Base-by-base conservation (phyloP, 2,113 vertebrate species). In the Pterophyllum scalare region DNA sequence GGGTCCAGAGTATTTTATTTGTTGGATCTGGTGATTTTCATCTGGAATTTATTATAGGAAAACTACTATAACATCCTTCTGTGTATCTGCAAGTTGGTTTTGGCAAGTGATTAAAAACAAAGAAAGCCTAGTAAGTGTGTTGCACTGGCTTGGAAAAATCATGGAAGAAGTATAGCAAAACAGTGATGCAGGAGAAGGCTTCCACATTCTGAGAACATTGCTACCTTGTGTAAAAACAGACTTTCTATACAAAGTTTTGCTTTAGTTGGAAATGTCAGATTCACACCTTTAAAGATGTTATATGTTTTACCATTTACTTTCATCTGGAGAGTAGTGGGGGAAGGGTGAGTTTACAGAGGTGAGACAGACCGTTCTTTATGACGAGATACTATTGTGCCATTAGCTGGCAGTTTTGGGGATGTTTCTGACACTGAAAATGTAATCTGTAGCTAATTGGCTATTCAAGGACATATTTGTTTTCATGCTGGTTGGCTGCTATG, bases 121-220 rank as follows among this genome's bases (percentile, higher is more conserved):
- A 28, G 22, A 65, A 72, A 54, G 7, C 26, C 52, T 52, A 20
- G 26, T 14, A 12, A 33, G n/a, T 9, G 11, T 11, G 33, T 15
- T 65, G 22, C 17, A 80, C 6, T 79, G 60, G 28, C 60, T 22
- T 79, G 33, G 61, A 58, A 79, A 77, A 49, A 19, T 61, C n/a
- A 33, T 78, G 20, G 12, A 77, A n/a, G 10, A 3, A 59, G 49
- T 77, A 46, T 12, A 35, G 31, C 49, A 77, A 20, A 19, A 17
- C 6, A 22, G 28, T 35, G 49, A 56, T 54, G 28, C 49, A 56
- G 49, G 17, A 74, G 46, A 74, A 74, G 56, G n/a, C 56, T 58
- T 54, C 3, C 19, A 56, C 20, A 20, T 19, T n/a, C 19, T 56
- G 20, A 11, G 43, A 52, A 31, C 17, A 31, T 46, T 52, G 26